A percentile compares a stretch with the other conserved stretches of the same genome.
Conservation (phyloP, 1,140 invertebrate genomes). For the Elymnias hypermnestra region DNA sequence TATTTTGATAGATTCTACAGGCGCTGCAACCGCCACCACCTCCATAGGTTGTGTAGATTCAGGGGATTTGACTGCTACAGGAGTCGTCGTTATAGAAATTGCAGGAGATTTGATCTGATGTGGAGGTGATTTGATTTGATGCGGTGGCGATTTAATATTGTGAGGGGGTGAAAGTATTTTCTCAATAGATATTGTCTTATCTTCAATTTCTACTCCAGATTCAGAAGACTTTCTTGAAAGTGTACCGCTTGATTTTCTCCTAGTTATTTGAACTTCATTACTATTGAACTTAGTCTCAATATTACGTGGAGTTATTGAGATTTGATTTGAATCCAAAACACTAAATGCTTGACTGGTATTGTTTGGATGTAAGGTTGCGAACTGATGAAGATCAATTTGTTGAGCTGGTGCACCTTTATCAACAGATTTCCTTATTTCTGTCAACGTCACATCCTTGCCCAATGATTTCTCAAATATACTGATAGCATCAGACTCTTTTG, state of each 20-base stretch:
- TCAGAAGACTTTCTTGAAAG: conserved; percentile 51
- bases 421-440: conserved; percentile 71
- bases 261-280: conserved; percentile 43
- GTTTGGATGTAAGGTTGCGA: conserved; percentile 55
- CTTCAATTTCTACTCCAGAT: conserved; percentile 40
- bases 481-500: conserved; percentile 66
- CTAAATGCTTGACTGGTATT: conserved; percentile 36
- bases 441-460: conserved; percentile 71
- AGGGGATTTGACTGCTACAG: conserved; percentile 53
- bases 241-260: conserved; percentile 49
- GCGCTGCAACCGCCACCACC: conserved; percentile 46
- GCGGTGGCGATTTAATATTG: conserved; percentile 42
- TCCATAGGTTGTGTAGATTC: conserved; percentile 42
- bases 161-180: conserved; percentile 49
- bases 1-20: conserved; percentile 44
- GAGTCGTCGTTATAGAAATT: conserved; percentile 41
- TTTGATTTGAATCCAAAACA: conserved; percentile 56
- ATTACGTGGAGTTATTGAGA: conserved; percentile 55
- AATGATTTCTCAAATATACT: conserved; percentile 72
- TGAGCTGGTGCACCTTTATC: conserved; percentile 49
- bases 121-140: conserved; percentile 39
- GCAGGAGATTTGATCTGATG: conserved; percentile 39
- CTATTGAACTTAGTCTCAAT: conserved; percentile 38
- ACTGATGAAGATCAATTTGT: conserved; percentile 55
- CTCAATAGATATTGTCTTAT: conserved; percentile 48